Base-by-base conservation (phyloP, 2,888 invertebrate species). In the Drosophila cracens region DNA sequence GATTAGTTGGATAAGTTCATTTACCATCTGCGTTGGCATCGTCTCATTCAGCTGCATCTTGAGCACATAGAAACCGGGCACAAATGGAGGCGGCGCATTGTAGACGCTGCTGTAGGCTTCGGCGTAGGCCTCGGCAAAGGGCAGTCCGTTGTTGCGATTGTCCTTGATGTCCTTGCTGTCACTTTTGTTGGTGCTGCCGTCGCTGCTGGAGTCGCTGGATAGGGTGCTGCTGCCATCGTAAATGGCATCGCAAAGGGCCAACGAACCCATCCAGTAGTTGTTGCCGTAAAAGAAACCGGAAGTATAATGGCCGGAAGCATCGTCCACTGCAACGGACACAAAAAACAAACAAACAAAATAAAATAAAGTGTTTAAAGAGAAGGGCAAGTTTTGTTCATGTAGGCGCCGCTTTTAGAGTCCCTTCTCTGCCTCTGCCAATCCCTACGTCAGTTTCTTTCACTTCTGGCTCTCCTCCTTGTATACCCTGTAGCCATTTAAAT, bases 271-370 rank as follows among this genome's bases (percentile, higher is more conserved):
- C 96, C 96, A 97, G 93, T 96, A 97, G 92, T 96, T 95, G 93
- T 97, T 97, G 67, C 96, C 97, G 95, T 96, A 96, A 93, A 96
- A 96, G 94, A 96, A 96, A 92, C 96, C 96, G 2, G 96, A 95
- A 18, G 96, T 95, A 92, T 97, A 96, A 75, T 96, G 95, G 0
- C 96, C 96, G 88, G 96, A 96, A 29, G 97, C 96, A 92, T 95
- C 95, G 80, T 95, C 95, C 95, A 95, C 95, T 95, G 91, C 48
- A 93, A 94, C 25, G 25, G 8, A 25, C 56, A 76, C 73, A 81
- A 80, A 79, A 66, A 38, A 49, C n/a, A 0, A 31, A 57, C 29
- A 13, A 56, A 31, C 13, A 25, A 57, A 27, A n/a, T 36, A 33
- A 38, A 46, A 61, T 21, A 40, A 71, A 18, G 11, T 43, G 51